Base-by-base conservation (phyloP, 1,140 invertebrate genomes). In the Hylaeus anthracinus region DNA sequence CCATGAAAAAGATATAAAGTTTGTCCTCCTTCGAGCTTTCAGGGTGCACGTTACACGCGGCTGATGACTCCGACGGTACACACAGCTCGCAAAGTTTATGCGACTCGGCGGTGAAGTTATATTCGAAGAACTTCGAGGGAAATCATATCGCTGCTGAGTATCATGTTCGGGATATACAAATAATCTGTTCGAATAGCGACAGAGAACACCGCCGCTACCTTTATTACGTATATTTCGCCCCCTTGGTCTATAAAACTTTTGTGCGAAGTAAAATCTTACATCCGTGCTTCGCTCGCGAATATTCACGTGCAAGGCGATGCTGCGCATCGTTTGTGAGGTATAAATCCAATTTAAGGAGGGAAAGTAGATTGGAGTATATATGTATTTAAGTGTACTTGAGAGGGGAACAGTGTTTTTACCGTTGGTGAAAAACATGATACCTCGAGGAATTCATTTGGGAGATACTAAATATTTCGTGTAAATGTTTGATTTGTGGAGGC, bases 11-110 rank as follows among this genome's bases (percentile, higher is more conserved):
- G 82, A 37, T 75, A 72, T 81, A 81, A 87, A 82, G 56, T 86
- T 83, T 43, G 45, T 56, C 39, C 65, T 58, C 56, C 69, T 48
- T 69, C 64, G 81, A 56, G 73, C 77, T 87, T 86, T 81, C 77
- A 53, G 48, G 63, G 43, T 26, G 66, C 41, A 61, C 41, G 58
- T 81, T 75, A 80, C 73, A 80, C 66, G 76, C 67, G 65, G 77
- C 41, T 87, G 85, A 87, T 87, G 84, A 87, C 79, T 75, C 72
- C 37, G 55, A 82, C 64, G 80, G 84, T 79, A 72, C 70, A 83
- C 85, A 86, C 71, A 55, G 71, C 81, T 86, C 60, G 56, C 58
- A 70, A 87, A 87, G 84, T 86, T 87, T 87, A 86, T 70, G 79
- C 70, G 61, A 70, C 55, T 65, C 69, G 72, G 48, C 64, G 84